These are phyloP conservation scores for Camponotus pennsylvanicus DNA, from an alignment of 1,140 invertebrate species.

Conservation along the genomic window DNA sequence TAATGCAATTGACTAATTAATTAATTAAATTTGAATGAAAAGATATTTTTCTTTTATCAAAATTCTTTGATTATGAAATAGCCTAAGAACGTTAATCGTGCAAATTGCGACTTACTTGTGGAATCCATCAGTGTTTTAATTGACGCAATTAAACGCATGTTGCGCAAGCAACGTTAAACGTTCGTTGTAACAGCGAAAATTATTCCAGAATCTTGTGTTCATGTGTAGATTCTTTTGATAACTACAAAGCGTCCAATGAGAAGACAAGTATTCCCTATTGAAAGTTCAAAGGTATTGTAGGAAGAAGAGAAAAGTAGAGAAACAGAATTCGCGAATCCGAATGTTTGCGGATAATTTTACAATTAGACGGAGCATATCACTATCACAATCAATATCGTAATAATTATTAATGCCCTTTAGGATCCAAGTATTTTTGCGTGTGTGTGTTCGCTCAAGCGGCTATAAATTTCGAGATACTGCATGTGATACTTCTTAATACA, in stretches of 20 bases:
- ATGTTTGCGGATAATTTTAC: slow-evolving; percentile 36
- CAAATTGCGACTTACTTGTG: neutral
- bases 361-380: slow-evolving; percentile 45
- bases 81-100: neutral
- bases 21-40: neutral
- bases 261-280: neutral
- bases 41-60: neutral
- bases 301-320: neutral
- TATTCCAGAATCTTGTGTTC: slow-evolving; percentile 47
- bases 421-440: neutral
- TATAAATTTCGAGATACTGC: slow-evolving; percentile 26
- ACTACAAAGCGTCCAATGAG: slow-evolving; percentile 13
- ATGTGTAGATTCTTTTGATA: slow-evolving; percentile 26
- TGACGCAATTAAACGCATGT: neutral
- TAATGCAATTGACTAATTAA: too few relatives aligned
- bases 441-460: neutral
- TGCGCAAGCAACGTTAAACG: slow-evolving; percentile 27
- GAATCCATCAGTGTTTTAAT: neutral
- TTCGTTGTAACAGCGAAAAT: slow-evolving; percentile 12
- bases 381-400: slow-evolving; percentile 58
- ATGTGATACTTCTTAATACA: neutral
- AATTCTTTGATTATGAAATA: neutral
- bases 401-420: neutral
- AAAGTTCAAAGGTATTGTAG: slow-evolving; percentile 34
- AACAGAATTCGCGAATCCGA: slow-evolving; percentile 25